phyloP scores from a whole-genome alignment of 2,888 invertebrate species.

The Sinodicranocentrus sp. region DNA sequence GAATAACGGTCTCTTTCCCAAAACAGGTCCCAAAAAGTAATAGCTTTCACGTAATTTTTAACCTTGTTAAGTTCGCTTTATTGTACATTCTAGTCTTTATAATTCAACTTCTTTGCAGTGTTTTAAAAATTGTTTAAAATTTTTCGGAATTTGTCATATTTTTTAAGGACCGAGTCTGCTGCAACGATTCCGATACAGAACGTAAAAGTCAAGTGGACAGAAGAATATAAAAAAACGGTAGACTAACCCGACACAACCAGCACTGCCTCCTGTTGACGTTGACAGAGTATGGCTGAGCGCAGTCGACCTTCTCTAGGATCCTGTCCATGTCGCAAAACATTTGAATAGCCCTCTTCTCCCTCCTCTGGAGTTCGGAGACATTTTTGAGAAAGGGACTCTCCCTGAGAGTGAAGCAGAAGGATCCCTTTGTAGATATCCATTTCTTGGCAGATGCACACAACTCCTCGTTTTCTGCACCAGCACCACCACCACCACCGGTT shows the following conservation, averaged over 20 bases:
- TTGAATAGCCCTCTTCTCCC: constrained; percentile 65
- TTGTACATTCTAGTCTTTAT: too few relatives aligned
- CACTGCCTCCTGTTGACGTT: constrained; percentile 70
- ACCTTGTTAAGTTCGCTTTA: too few relatives aligned
- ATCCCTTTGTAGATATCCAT: constrained; percentile 66
- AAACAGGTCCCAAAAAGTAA: too few relatives aligned
- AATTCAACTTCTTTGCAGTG: too few relatives aligned
- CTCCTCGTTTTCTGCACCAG: neutral
- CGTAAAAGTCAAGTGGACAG: too few relatives aligned
- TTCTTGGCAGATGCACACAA: constrained; percentile 64
- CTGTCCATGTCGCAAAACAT: constrained; percentile 75
- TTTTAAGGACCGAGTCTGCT: too few relatives aligned
- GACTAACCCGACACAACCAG: constrained; percentile 72
- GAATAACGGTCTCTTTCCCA: too few relatives aligned
- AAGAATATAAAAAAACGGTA: neutral
- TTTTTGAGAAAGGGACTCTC: constrained; percentile 71
- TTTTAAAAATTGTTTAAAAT: too few relatives aligned
- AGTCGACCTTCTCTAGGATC: constrained; percentile 74
- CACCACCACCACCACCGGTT: constrained; percentile 7
- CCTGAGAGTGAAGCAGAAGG: constrained; percentile 72
- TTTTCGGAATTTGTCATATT: too few relatives aligned
- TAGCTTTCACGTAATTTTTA: too few relatives aligned
- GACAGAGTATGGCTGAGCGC: constrained; percentile 75
- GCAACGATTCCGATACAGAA: too few relatives aligned
- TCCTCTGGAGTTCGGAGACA: constrained; percentile 62